Conservation (phyloP, 2,113 vertebrate genomes). For the Chloroceryle aenea region DNA sequence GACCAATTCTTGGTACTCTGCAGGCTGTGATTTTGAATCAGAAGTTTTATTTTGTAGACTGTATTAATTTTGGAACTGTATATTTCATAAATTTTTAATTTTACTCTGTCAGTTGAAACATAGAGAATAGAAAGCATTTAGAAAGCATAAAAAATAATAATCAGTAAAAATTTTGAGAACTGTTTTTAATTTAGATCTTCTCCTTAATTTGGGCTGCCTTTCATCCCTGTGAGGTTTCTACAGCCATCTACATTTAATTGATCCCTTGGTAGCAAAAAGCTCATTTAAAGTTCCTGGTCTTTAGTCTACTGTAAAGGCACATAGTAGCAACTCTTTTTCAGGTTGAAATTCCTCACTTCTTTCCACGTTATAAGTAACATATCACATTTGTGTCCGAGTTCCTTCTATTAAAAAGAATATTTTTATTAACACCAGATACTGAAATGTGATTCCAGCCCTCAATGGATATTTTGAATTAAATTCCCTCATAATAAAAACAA, state of each 20-base stretch:
- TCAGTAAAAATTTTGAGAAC: background rate
- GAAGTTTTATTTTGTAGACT: background rate
- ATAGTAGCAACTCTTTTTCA: background rate
- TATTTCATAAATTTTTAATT: background rate
- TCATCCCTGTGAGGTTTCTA: background rate
- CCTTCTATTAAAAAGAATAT: background rate
- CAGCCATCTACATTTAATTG: background rate
- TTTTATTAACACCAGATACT: background rate
- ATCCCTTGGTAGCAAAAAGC: background rate
- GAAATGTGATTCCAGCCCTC: background rate
- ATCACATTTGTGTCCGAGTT: background rate
- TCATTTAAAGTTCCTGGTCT: background rate
- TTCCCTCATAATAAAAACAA: background rate
- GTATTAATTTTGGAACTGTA: background rate
- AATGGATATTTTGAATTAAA: constrained; percentile 38
- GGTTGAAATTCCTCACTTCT: background rate
- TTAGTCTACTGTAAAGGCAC: background rate
- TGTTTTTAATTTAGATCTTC: background rate
- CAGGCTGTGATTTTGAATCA: background rate
- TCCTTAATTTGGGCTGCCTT: background rate
- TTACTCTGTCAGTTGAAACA: background rate
- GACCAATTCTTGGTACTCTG: background rate
- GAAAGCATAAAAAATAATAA: background rate
- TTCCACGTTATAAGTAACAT: background rate
- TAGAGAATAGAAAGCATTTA: background rate